These are phyloP conservation scores for Cyprinella venusta DNA, from an alignment of 2,797 vertebrate genomes.

Conservation along the genomic window DNA sequence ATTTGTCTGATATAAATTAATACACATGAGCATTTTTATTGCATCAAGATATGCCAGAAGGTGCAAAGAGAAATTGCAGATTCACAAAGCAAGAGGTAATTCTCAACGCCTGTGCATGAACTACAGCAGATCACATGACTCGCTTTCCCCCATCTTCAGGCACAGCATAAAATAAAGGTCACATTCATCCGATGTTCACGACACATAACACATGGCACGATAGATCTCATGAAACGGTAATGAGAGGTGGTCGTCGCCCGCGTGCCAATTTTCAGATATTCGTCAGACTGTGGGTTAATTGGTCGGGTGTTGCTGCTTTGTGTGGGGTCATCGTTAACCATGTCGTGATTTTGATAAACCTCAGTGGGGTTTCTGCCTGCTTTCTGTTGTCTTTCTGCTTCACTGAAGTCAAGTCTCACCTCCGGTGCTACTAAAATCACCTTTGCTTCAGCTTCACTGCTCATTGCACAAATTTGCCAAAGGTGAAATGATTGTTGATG, in stretches of 20 bases:
- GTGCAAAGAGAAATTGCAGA: not conserved
- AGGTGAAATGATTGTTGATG: not conserved
- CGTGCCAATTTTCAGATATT: not conserved
- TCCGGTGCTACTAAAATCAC: conserved; percentile 17
- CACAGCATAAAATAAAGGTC: conserved; percentile 20
- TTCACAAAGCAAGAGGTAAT: not conserved
- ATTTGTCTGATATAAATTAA: not conserved
- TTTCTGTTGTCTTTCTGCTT: conserved; percentile 36
- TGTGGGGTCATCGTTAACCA: conserved; percentile 15
- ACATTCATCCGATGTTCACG: conserved; percentile 13
- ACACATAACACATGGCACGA: conserved; percentile 25
- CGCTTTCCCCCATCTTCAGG: conserved; percentile 10
- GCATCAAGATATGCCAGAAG: not conserved
- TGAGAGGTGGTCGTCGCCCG: not conserved
- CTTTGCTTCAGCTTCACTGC: conserved; percentile 9
- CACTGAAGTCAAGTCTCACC: conserved; percentile 5
- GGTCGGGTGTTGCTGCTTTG: not conserved
- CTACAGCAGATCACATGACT: conserved; percentile 18
- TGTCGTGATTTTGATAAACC: conserved; percentile 18
- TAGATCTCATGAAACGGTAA: conserved; percentile 27
- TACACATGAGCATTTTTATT: not conserved
- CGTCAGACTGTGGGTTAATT: not conserved
- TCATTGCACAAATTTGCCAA: conserved; percentile 38
- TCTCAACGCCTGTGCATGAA: conserved; percentile 15
- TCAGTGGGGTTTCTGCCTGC: conserved; percentile 32